Percentiles rank a stretch among this genome's conserved stretches.
These are phyloP conservation scores for Clavelina lepadiformis DNA, from an alignment of 23 tunicate genomes.

Conservation along the genomic window DNA sequence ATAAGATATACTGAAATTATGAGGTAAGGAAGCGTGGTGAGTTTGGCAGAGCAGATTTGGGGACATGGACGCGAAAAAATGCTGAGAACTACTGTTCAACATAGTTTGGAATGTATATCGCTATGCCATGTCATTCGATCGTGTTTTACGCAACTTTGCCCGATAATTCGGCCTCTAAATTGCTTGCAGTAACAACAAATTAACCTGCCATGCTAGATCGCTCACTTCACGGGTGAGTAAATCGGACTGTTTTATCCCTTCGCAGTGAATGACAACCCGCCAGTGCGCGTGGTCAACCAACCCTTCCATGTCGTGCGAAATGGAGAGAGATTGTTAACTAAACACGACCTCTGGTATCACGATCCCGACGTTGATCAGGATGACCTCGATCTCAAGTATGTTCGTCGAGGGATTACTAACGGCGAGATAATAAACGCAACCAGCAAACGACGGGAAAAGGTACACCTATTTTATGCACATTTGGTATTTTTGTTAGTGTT, in stretches of 20 bases:
- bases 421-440: conserved; percentile 71
- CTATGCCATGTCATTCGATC: too few relatives aligned
- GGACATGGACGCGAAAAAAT: too few relatives aligned
- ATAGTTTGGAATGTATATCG: too few relatives aligned
- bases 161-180: too few relatives aligned
- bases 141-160: too few relatives aligned
- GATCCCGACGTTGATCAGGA: conserved; percentile 59
- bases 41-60: too few relatives aligned
- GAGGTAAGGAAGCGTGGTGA: too few relatives aligned
- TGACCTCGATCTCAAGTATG: conserved; percentile 41
- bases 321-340: conserved; percentile 62
- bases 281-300: conserved; percentile 46
- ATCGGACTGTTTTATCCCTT: neutral
- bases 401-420: conserved; percentile 58
- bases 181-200: neutral
- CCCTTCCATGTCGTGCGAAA: conserved; percentile 47
- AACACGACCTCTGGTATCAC: conserved; percentile 73
- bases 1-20: too few relatives aligned
- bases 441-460: conserved; percentile 30
- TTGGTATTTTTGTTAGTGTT: neutral
- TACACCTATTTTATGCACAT: neutral
- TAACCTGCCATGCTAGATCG: neutral
- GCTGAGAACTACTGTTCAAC: too few relatives aligned
- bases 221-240: neutral
- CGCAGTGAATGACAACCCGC: conserved; percentile 82